Conservation (phyloP, 2,888 invertebrate species). For the Lymantria dispar region DNA sequence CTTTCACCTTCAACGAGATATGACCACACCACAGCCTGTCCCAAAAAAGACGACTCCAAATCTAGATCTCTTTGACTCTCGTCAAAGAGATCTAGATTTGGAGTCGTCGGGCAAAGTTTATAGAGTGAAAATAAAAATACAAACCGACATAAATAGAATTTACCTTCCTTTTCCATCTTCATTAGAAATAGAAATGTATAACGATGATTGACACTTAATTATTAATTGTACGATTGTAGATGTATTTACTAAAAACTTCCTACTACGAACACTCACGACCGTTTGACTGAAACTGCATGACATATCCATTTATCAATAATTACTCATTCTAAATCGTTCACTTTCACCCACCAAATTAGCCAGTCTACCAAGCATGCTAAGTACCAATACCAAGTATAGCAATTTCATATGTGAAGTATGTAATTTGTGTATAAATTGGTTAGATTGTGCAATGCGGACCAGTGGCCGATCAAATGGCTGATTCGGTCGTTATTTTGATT, state of each 20-base stretch:
- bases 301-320: conserved; percentile 30
- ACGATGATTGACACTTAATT: not conserved
- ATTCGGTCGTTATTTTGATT: conserved; percentile 26
- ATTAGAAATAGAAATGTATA: not conserved
- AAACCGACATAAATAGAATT: not conserved
- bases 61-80: too few species aligned
- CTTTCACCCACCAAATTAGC: conserved; percentile 46
- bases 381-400: conserved; percentile 32
- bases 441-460: conserved; percentile 45
- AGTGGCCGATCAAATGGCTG: conserved; percentile 25
- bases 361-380: conserved; percentile 23
- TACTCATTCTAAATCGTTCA: conserved; percentile 33
- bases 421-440: conserved; percentile 48
- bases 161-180: not conserved
- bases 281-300: conserved; percentile 12
- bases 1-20: too few species aligned
- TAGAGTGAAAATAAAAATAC: too few species aligned
- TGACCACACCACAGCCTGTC: too few species aligned
- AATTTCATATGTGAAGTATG: conserved; percentile 31
- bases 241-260: not conserved
- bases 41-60: too few species aligned
- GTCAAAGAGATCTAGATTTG: too few species aligned
- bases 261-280: not conserved
- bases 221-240: not conserved
- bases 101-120: too few species aligned